A percentile compares a stretch with the other conserved stretches of the same genome.
Conservation (phyloP, 2,797 vertebrate species). For the Parauchenoglanis punctatus region DNA sequence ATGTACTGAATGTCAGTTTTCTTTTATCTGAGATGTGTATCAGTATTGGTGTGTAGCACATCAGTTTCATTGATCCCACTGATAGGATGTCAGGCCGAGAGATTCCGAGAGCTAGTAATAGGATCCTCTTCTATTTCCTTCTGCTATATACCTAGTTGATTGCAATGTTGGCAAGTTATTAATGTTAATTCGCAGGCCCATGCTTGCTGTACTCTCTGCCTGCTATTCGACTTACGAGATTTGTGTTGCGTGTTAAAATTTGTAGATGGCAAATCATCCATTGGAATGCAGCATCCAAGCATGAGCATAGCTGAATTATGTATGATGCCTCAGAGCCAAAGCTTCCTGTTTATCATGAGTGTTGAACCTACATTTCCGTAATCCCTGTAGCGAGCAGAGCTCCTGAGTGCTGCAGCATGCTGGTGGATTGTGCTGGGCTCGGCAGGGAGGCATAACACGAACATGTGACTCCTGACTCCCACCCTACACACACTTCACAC, state of each 20-base stretch:
- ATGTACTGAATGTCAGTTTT: background rate
- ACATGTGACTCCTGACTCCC: conserved; percentile 11
- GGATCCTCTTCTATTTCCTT: conserved; percentile 48
- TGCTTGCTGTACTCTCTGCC: conserved; percentile 27
- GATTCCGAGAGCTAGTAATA: conserved; percentile 22
- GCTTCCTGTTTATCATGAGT: conserved; percentile 60
- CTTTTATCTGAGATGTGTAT: background rate
- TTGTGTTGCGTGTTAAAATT: conserved; percentile 29
- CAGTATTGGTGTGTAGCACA: conserved; percentile 4
- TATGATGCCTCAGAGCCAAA: conserved; percentile 61
- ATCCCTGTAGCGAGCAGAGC: conserved; percentile 50
- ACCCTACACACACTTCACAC: conserved; percentile 1
- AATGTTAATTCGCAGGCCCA: conserved; percentile 45
- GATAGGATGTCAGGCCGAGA: conserved; percentile 1
- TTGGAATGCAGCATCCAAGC: conserved; percentile 42
- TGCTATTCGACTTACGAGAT: conserved; percentile 36
- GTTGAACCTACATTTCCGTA: conserved; percentile 61
- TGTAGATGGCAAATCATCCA: conserved; percentile 23
- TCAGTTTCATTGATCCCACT: conserved; percentile 13
- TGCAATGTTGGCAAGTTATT: conserved; percentile 38
- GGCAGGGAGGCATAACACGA: conserved; percentile 10
- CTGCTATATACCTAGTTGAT: conserved; percentile 18
- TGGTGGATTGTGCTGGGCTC: conserved; percentile 30
- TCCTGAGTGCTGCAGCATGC: conserved; percentile 33
- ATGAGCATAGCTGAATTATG: conserved; percentile 57